phyloP scores from a whole-genome alignment of 2,888 invertebrate genomes.

The Patella depressa region DNA sequence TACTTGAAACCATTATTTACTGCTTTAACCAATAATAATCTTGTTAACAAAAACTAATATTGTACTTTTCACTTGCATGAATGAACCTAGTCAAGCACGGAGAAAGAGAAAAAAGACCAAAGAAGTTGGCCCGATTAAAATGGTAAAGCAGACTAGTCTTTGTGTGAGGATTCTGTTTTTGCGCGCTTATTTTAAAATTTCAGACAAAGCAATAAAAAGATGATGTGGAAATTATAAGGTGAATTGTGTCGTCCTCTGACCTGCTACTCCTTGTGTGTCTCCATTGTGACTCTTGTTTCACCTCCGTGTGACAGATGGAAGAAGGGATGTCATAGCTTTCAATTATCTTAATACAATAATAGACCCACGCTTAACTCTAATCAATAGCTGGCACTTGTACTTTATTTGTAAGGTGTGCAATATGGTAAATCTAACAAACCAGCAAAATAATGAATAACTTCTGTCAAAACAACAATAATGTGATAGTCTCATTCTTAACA shows the following conservation, averaged over 20 bases:
- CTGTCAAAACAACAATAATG: conserved; percentile 6
- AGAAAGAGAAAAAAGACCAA: background rate
- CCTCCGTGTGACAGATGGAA: conserved; percentile 9
- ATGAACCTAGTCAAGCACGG: background rate
- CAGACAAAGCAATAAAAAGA: conserved; percentile 9
- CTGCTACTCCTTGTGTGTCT: background rate
- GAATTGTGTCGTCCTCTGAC: conserved; percentile 10
- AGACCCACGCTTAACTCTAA: conserved; percentile 7
- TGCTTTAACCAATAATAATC: no score
- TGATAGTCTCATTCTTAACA: background rate
- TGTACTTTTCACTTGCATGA: background rate
- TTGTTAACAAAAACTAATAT: background rate
- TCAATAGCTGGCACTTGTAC: background rate
- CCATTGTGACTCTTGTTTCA: conserved; percentile 10
- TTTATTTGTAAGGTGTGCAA: conserved; percentile 9
- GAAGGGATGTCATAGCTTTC: conserved; percentile 13
- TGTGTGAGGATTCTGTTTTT: conserved; percentile 5
- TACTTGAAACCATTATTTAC: no score
- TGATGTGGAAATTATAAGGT: conserved; percentile 10
- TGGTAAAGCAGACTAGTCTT: conserved; percentile 9
- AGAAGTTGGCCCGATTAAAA: conserved; percentile 6
- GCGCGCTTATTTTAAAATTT: conserved; percentile 11
- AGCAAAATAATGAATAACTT: background rate
- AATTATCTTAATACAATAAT: conserved; percentile 13
- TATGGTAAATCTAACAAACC: conserved; percentile 10